These are phyloP conservation scores for Ochotona curzoniae DNA, from an alignment of 2,113 vertebrate genomes.

Conservation along the genomic window DNA sequence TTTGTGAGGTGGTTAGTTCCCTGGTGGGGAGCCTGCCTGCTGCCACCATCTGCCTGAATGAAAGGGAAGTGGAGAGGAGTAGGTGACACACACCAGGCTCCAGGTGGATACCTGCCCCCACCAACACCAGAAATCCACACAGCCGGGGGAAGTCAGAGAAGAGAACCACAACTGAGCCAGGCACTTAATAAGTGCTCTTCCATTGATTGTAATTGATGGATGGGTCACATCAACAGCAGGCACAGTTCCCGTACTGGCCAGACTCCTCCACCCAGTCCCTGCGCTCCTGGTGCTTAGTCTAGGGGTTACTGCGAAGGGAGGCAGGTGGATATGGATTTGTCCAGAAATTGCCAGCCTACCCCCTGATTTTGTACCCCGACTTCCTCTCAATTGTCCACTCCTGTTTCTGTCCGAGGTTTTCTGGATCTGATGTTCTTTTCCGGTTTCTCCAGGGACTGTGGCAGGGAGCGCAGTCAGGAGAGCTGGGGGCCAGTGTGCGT, in stretches of 20 bases:
- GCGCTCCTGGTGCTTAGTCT: not conserved
- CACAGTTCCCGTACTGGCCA: not conserved
- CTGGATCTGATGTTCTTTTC: slow-evolving; percentile 53
- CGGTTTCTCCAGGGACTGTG: slow-evolving; percentile 4
- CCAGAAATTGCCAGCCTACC: not conserved
- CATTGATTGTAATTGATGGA: not conserved
- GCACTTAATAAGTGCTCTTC: not conserved
- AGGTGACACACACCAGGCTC: slow-evolving; percentile 41
- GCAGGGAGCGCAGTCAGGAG: not conserved
- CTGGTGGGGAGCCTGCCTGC: not conserved
- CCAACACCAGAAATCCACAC: not conserved
- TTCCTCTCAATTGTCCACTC: not conserved
- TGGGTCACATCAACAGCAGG: not conserved
- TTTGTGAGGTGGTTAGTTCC: slow-evolving; percentile 45
- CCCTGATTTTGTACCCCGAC: not conserved
- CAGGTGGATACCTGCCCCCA: not conserved
- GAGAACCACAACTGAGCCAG: not conserved
- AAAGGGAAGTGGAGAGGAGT: not conserved
- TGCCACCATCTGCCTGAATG: too few relatives aligned
- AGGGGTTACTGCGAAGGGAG: not conserved
- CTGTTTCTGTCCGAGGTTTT: slow-evolving; percentile 20
- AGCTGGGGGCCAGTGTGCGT: not conserved
- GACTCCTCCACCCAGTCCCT: not conserved
- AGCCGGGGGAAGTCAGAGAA: not conserved
- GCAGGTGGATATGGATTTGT: not conserved